These are phyloP conservation scores for Calameuta filiformis DNA, from an alignment of 2,888 invertebrate genomes.

Conservation along the genomic window DNA sequence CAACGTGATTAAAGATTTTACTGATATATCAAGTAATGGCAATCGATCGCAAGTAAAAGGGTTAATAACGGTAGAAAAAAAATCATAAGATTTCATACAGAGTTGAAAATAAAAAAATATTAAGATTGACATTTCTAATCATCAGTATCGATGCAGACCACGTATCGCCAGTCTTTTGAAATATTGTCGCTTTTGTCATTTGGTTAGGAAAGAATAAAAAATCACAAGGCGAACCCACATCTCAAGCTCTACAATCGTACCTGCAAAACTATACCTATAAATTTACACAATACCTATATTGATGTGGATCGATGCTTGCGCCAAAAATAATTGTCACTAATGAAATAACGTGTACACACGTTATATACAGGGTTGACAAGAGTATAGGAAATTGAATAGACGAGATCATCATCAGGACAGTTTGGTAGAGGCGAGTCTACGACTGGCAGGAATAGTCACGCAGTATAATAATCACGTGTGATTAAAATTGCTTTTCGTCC, in stretches of 20 bases:
- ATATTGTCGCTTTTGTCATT: background rate
- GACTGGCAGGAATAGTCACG: background rate
- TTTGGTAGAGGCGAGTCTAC: background rate
- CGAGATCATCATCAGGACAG: background rate
- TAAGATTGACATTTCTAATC: background rate
- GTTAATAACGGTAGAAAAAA: background rate
- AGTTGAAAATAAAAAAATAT: background rate
- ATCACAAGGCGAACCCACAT: background rate
- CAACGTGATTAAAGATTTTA: too few relatives aligned
- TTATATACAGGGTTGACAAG: background rate
- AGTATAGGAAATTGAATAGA: background rate
- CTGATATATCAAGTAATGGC: too few relatives aligned
- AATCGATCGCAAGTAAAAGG: too few relatives aligned
- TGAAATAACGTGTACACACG: background rate
- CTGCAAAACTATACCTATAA: background rate
- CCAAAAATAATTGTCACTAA: too few relatives aligned
- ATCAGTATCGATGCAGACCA: background rate
- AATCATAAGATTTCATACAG: background rate
- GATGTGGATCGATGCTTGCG: too few relatives aligned
- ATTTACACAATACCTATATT: background rate
- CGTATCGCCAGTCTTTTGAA: background rate
- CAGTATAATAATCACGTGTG: conserved; percentile 28
- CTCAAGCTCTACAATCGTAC: background rate
- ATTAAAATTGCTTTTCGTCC: conserved; percentile 43
- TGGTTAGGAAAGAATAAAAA: background rate